Percentiles rank a stretch among this genome's conserved stretches.
phyloP scores from a whole-genome alignment of 1,140 invertebrate species.

The Vanessa tameamea region DNA sequence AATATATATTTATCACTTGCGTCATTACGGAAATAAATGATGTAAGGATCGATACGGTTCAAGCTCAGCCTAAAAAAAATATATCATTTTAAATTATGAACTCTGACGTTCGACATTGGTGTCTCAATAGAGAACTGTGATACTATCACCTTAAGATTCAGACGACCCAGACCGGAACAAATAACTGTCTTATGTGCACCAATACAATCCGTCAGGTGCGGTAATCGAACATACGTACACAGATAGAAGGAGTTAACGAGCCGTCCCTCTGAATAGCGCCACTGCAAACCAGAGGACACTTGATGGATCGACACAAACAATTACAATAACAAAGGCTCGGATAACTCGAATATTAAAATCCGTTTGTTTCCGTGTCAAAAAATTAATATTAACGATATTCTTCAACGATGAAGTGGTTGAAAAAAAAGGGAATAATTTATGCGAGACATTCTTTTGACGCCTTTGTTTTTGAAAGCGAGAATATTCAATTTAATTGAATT shows the following conservation, averaged over 20 bases:
- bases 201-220: conserved; percentile 30
- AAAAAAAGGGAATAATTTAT: conserved; percentile 66
- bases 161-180: conserved; percentile 25
- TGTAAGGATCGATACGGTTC: not conserved
- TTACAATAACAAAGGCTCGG: conserved; percentile 69
- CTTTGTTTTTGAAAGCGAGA: conserved; percentile 56
- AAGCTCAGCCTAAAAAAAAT: not conserved
- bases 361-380: conserved; percentile 70
- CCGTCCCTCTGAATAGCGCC: conserved; percentile 8
- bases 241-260: conserved; percentile 18
- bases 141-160: conserved; percentile 1
- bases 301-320: conserved; percentile 11
- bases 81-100: too few relatives aligned
- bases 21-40: conserved; percentile 28
- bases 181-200: conserved; percentile 7
- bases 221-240: conserved; percentile 20
- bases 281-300: too few relatives aligned
- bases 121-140: not conserved
- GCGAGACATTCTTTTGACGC: conserved; percentile 70
- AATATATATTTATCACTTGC: conserved; percentile 18
- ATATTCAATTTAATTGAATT: conserved; percentile 69
- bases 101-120: not conserved
- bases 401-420: conserved; percentile 59
- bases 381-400: conserved; percentile 75
- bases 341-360: conserved; percentile 62